Evolutionary conservation across 2,113 vertebrate species (phyloP).

Genomic region (Haplotaxodon microlepis): DNA sequence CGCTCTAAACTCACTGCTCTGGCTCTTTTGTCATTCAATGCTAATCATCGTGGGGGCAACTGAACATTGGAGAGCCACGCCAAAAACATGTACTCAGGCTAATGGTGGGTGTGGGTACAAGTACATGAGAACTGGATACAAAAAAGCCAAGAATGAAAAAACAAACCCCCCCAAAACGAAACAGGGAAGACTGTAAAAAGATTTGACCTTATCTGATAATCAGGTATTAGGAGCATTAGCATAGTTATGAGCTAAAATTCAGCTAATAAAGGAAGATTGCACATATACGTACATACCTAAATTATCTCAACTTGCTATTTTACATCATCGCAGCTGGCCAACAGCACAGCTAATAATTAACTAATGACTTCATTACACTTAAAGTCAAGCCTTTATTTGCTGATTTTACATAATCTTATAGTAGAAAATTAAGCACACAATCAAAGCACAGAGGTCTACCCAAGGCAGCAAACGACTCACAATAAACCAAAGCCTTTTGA

Average conservation of each 20-base stretch:
- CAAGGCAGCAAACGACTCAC: background rate
- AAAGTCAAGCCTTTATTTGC: background rate
- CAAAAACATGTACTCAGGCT: background rate
- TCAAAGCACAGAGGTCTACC: background rate
- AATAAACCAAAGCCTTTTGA: background rate
- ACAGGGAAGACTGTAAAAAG: background rate
- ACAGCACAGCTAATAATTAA: background rate
- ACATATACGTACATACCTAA: background rate
- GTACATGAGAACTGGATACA: background rate
- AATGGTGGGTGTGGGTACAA: background rate
- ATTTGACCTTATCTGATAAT: background rate
- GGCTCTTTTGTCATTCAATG: constrained; percentile 66
- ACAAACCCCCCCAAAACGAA: rapidly evolving
- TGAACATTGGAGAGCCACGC: constrained; percentile 5
- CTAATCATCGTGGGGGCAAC: constrained; percentile 30
- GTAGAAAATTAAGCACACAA: background rate
- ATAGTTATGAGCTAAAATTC: background rate
- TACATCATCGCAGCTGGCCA: background rate
- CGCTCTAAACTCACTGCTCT: constrained; percentile 32
- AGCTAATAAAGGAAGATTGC: background rate
- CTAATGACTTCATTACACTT: background rate
- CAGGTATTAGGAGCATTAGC: background rate
- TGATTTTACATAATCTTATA: rapidly evolving
- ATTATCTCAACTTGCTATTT: background rate
- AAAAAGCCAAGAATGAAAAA: background rate